phyloP scores from a whole-genome alignment of 2,113 vertebrate genomes.

The Orthochromis indermauri region DNA sequence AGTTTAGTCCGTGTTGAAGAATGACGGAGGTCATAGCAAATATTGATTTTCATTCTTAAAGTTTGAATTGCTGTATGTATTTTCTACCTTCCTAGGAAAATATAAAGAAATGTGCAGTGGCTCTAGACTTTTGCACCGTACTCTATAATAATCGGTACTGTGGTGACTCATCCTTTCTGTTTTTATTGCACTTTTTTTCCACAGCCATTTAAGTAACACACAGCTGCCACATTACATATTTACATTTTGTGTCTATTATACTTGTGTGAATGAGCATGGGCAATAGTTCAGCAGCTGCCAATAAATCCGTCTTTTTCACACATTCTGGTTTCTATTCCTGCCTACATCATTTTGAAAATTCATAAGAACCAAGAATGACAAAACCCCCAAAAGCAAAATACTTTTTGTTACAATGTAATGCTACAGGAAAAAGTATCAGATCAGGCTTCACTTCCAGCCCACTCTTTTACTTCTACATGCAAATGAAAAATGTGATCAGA shows the following conservation, averaged over 20 bases:
- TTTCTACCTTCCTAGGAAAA: neutral
- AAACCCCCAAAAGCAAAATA: neutral
- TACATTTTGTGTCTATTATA: neutral
- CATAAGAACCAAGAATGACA: neutral
- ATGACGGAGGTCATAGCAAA: neutral
- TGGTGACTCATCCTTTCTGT: neutral
- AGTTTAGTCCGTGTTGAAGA: neutral
- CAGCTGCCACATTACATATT: neutral
- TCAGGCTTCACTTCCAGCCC: neutral
- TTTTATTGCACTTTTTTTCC: neutral
- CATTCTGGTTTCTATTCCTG: neutral
- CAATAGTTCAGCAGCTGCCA: neutral
- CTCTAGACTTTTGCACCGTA: neutral
- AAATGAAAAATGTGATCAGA: neutral
- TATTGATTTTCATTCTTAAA: neutral
- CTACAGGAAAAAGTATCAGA: neutral
- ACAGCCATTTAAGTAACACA: neutral
- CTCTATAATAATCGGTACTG: neutral
- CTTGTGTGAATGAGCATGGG: neutral
- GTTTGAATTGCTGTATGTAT: neutral
- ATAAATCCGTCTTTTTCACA: neutral
- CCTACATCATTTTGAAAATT: neutral
- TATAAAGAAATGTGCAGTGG: neutral
- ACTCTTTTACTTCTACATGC: neutral
- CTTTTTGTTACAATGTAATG: neutral